Base-by-base conservation (phyloP, 2,888 invertebrate species). In the Apamea monoglypha region DNA sequence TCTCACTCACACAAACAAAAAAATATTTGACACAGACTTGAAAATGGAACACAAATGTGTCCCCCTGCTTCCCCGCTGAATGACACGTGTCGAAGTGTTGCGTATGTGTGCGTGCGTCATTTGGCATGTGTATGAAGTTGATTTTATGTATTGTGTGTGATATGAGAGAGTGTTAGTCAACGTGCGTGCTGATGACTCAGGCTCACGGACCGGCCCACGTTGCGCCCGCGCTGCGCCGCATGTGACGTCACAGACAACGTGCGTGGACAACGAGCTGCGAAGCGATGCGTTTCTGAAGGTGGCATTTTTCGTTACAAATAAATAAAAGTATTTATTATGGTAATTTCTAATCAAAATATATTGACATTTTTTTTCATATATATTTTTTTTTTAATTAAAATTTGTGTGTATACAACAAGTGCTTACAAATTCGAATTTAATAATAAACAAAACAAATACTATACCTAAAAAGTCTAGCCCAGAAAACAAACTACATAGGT, bases 131-230 rank as follows among this genome's bases (percentile, higher is more conserved):
- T 69, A 66, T 47, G 25, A 25, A 74, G 71, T 84, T 44, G 29
- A 40, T 25, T n/a, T 16, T 56, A 32, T 61, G 61, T 67, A 10
- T 44, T 29, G n/a, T 61, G 66, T 74, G 44, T 73, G 56, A 21
- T 71, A 66, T 81, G 80, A 71, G 78, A 56, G 80, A 83, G 82
- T 78, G 82, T 82, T 71, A 76, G 74, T 81, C 85, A 90, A 89
- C 87, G 91, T 90, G 87, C 86, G 84, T 80, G 79, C 36, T 83
- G 87, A 78, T 88, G 90, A 89, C 68, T 89, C 88, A 90, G 90
- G 90, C 70, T 89, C 88, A 90, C 82, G 68, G 81, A 73, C 72
- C 76, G 21, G 66, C 80, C 78, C 89, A 89, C 88, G 89, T 89
- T 89, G 89, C 85, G 88, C 85, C 75, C 74, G 90, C 88, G 88